Evolutionary conservation across 1,140 invertebrate genomes (phyloP).

Genomic region (Polypedilum vanderplanki): DNA sequence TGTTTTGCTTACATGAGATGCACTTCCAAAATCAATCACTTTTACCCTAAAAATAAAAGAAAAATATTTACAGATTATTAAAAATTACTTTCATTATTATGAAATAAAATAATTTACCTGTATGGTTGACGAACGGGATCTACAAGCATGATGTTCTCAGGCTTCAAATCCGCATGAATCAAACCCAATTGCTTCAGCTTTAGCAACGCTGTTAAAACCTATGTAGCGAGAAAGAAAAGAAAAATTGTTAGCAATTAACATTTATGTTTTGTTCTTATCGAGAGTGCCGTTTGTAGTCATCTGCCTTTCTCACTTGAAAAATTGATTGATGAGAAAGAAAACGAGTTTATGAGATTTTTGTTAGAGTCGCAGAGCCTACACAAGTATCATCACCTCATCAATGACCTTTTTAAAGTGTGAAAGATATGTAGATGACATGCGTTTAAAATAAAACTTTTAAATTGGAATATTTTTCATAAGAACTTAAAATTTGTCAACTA

Average conservation of each 20-base stretch:
- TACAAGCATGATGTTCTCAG: slow-evolving; percentile 99
- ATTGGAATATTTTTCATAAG: no score
- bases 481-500: no score
- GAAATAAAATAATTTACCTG: slow-evolving; percentile 33
- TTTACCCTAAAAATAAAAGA: slow-evolving; percentile 59
- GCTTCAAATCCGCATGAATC: slow-evolving; percentile 99
- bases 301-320: not conserved
- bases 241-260: slow-evolving; percentile 4
- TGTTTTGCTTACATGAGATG: slow-evolving; percentile 97
- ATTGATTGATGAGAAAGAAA: no score
- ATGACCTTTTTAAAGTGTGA: no score
- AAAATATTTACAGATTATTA: no score
- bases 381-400: no score
- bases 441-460: no score
- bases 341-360: no score
- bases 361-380: no score
- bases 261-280: not conserved
- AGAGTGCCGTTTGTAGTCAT: not conserved
- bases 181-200: slow-evolving; percentile 96
- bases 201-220: slow-evolving; percentile 82
- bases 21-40: slow-evolving; percentile 99
- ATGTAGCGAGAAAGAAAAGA: not conserved
- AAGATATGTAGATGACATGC: no score
- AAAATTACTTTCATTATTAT: not conserved
- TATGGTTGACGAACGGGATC: slow-evolving; percentile 96